These are phyloP conservation scores for Nicator chloris DNA, from an alignment of 2,113 vertebrate genomes.

Conservation along the genomic window DNA sequence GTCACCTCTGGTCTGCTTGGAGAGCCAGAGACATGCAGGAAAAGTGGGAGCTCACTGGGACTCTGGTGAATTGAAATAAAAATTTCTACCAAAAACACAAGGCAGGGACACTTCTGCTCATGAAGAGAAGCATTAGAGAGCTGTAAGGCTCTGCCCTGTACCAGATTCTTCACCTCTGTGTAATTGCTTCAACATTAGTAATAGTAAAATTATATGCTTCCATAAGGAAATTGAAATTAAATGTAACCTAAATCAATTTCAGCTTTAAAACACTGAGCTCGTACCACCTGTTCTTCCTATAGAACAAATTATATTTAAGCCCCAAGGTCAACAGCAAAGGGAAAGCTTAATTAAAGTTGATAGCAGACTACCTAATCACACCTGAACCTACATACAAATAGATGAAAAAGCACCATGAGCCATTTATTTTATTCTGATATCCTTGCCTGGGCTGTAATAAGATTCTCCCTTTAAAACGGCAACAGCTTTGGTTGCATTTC, in stretches of 20 bases:
- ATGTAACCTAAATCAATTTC: constrained; percentile 16
- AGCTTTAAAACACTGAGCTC: neutral
- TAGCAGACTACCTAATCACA: constrained; percentile 12
- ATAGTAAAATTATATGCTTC: constrained; percentile 29
- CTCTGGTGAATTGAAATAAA: neutral
- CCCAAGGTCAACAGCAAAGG: constrained; percentile 19
- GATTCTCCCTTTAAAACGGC: neutral
- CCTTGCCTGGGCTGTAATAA: constrained; percentile 6
- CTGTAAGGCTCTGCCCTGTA: neutral
- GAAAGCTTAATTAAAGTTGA: constrained; percentile 43
- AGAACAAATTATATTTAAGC: constrained; percentile 4
- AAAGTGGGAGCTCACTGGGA: neutral
- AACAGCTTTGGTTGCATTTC: neutral
- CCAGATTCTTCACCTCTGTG: neutral
- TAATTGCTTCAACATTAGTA: constrained; percentile 12
- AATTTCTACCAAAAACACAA: neutral
- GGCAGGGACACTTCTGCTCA: neutral
- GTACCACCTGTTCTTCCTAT: neutral
- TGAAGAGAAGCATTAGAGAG: neutral
- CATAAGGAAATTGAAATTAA: neutral
- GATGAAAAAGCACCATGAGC: constrained; percentile 16
- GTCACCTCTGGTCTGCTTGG: neutral
- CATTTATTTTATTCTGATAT: neutral
- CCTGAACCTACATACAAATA: constrained; percentile 22
- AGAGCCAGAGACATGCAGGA: neutral